Base-by-base conservation (phyloP, 2,797 vertebrate genomes). In the Ctenopoma multispine region DNA sequence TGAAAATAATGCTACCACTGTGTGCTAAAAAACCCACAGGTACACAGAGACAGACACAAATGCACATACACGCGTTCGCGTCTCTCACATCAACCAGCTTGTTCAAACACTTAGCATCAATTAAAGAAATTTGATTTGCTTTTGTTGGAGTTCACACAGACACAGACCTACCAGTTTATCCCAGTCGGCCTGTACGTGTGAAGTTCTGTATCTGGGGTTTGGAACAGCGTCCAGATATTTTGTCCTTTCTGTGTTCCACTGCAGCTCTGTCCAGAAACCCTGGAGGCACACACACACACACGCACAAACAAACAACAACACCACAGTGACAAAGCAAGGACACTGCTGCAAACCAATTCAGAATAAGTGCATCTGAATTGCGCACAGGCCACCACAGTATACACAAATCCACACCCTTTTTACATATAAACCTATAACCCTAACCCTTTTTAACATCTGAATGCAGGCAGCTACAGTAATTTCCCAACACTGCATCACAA, bases 181-280 rank as follows among this genome's bases (percentile, higher is more conserved):
- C 96, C 95, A 96, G 41, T 96, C 95, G n/a, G 69, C 93, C 80
- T 84, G 92, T 49, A 96, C 90, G 62, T 92, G 48, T 0, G 87
- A 92, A 46, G 89, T 94, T 83, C 86, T 94, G 86, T 95, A 98
- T 79, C 93, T 89, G 46, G 95, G 88, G 58, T 90, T 92, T 2
- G 95, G 95, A 63, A 94, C 93, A 1, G 94, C 82, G 11, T 94
- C 85, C 10, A 95, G 89, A 77, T 95, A 95, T 77, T 95, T 96
- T 47, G 94, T 91, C 49, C 90, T 94, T 61, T 99, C 97, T 34
- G 96, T 89, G 87, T 96, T 96, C 82, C 93, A 92, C 76, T 87
- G 95, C 69, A 99, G 92, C 82, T 96, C 97, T 61, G 94, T 93
- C 97, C 97, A 99, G 91, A 96, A 98, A 20, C 94, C 95, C 90